These are phyloP conservation scores for Volucella inflata DNA, from an alignment of 2,888 invertebrate genomes.

Conservation along the genomic window DNA sequence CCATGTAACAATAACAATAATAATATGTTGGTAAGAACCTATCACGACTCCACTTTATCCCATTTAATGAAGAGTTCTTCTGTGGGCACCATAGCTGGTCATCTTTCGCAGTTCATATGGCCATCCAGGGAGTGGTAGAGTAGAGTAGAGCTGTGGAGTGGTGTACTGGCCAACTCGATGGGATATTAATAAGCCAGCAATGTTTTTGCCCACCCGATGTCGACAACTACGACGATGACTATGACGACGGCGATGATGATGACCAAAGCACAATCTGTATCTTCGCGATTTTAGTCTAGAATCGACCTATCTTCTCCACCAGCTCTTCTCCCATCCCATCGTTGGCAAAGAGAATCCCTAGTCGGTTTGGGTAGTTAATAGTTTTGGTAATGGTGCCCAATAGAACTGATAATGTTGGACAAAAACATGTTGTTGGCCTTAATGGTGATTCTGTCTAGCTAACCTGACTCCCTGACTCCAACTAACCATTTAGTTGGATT, in stretches of 20 bases:
- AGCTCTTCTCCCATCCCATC: too few relatives aligned
- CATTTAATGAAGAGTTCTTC: conserved; percentile 77
- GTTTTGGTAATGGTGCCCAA: conserved; percentile 75
- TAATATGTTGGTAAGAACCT: conserved; percentile 76
- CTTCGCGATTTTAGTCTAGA: background rate
- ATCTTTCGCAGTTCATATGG: conserved; percentile 62
- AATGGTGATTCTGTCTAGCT: conserved; percentile 49
- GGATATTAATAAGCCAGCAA: conserved; percentile 73
- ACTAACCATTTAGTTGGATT: conserved; percentile 66
- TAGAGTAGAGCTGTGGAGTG: too few relatives aligned
- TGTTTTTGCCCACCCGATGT: conserved; percentile 49
- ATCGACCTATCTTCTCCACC: too few relatives aligned
- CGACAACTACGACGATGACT: conserved; percentile 24
- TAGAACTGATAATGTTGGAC: conserved; percentile 74
- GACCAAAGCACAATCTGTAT: conserved; percentile 57
- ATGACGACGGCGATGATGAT: conserved; percentile 44
- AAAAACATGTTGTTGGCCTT: conserved; percentile 72
- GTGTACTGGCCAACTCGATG: conserved; percentile 62
- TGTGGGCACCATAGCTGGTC: conserved; percentile 44
- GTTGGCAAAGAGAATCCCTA: background rate
- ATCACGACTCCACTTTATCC: conserved; percentile 78
- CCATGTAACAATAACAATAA: conserved; percentile 74
- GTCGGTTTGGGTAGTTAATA: conserved; percentile 55
- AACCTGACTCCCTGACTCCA: conserved; percentile 11
- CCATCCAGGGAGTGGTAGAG: background rate